Evolutionary conservation across 2,113 vertebrate genomes (phyloP).

Genomic region (Ptychochromis oligacanthus): DNA sequence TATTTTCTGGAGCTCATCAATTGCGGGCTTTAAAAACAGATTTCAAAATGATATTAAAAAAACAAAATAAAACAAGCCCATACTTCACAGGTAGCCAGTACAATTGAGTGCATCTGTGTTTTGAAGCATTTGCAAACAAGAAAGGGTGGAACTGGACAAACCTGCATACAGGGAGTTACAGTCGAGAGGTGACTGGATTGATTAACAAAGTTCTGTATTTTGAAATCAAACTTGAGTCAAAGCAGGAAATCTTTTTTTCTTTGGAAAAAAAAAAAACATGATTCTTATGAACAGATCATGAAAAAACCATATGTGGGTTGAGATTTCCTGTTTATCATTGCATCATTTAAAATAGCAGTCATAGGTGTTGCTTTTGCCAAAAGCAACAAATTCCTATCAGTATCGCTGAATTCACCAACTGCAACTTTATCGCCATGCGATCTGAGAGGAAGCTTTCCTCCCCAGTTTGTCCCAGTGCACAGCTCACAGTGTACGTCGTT

Average conservation of each 20-base stretch:
- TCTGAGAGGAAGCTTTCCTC: not conserved
- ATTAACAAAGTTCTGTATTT: not conserved
- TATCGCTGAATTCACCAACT: not conserved
- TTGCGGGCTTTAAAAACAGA: no score
- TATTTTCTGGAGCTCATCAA: no score
- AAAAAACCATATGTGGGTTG: not conserved
- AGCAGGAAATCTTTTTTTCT: not conserved
- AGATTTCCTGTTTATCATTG: not conserved
- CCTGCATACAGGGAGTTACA: no score
- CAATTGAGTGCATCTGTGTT: no score
- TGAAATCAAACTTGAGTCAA: not conserved
- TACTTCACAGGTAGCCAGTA: no score
- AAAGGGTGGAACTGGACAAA: no score
- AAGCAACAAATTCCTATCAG: not conserved
- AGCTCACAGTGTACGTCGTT: not conserved
- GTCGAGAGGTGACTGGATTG: not conserved
- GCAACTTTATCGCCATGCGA: not conserved
- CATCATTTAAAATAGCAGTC: not conserved
- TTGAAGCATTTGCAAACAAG: no score
- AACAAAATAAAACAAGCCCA: no score
- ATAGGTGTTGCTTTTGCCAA: not conserved
- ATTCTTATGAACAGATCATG: not conserved
- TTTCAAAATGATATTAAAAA: no score
- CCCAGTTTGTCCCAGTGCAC: not conserved
- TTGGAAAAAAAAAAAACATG: rapidly evolving